Conservation (phyloP, 1,140 invertebrate genomes). For the Vanessa atalanta region DNA sequence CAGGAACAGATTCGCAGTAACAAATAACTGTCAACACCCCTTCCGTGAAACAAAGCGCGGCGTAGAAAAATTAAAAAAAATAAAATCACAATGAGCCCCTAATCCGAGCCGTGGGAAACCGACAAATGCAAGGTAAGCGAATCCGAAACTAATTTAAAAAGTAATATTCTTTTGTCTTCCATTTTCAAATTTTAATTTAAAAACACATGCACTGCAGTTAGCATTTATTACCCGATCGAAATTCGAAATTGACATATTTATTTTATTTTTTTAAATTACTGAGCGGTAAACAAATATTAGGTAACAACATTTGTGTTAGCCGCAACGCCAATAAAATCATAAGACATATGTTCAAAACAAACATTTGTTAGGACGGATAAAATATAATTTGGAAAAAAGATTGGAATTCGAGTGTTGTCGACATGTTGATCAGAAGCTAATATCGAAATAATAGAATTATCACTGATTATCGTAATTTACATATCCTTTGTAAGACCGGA, state of each 20-base stretch:
- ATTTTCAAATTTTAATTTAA: constrained; percentile 68
- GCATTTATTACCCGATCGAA: constrained; percentile 32
- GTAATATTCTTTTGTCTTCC: constrained; percentile 76
- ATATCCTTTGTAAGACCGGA: constrained; percentile 77
- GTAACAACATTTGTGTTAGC: background rate
- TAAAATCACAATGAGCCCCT: constrained; percentile 75
- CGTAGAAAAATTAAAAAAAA: constrained; percentile 72
- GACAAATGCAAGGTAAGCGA: constrained; percentile 76
- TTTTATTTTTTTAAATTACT: constrained; percentile 19
- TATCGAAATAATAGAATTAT: constrained; percentile 77
- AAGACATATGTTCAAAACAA: constrained; percentile 69
- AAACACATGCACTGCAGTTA: constrained; percentile 49
- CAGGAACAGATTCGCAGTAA: constrained; percentile 74
- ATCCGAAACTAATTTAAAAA: constrained; percentile 80
- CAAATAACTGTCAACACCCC: constrained; percentile 81
- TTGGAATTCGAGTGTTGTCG: constrained; percentile 44
- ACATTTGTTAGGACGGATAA: constrained; percentile 50
- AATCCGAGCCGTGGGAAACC: constrained; percentile 78
- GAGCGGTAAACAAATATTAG: constrained; percentile 17
- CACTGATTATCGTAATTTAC: constrained; percentile 78
- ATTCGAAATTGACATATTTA: constrained; percentile 16
- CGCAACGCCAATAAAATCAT: constrained; percentile 16
- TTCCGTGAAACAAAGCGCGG: constrained; percentile 75
- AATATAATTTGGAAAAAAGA: constrained; percentile 46
- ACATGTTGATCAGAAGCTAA: constrained; percentile 72